Base-by-base conservation (phyloP, 2,888 invertebrate species). In the Volucella inflata region DNA sequence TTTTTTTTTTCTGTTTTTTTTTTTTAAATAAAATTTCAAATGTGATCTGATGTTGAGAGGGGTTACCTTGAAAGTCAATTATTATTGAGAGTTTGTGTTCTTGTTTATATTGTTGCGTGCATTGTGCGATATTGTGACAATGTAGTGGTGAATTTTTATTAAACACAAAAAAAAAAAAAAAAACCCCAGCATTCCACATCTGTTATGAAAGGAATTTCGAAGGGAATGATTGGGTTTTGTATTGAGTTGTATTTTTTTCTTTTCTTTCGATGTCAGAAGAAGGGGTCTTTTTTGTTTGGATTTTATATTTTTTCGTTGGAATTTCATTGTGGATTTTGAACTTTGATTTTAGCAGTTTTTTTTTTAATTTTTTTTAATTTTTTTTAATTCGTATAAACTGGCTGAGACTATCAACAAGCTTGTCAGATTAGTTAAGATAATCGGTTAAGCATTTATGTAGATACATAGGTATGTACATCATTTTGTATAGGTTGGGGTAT, bases 61-160 rank as follows among this genome's bases (percentile, higher is more conserved):
- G 67, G 84, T 80, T 84, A 84, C 84, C 84, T 84, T 84, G 84
- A 84, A 84, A 84, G 80, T 70, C 75, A 80, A 76, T 84, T 80
- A 77, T 55, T 53, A 70, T 67, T 44, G 75, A 30, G 30, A 60
- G 70, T 71, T 53, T 80, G 79, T 74, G 48, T 82, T 68, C 36
- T 64, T 60, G 59, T 76, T 71, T 72, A 64, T 77, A 17, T 74
- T 57, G 62, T 74, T 74, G 50, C 21, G n/a, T 62, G 30, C 62
- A 8, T 70, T 36, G n/a, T n/a, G n/a, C n/a, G 60, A 64, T 55
- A 55, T 51, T 17, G 50, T 72, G 55, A 62, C 74, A 51, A 40
- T 70, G 75, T 50, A 65, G 68, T 75, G 46, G 30, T 59, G 57
- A 59, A 59, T 40, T 59, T 16, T 16, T 30, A 30, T 30, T 30